A percentile compares a stretch with the other conserved stretches of the same genome.
These are phyloP conservation scores for Hypocryptadius cinnamomeus DNA, from an alignment of 2,113 vertebrate species.

Conservation along the genomic window DNA sequence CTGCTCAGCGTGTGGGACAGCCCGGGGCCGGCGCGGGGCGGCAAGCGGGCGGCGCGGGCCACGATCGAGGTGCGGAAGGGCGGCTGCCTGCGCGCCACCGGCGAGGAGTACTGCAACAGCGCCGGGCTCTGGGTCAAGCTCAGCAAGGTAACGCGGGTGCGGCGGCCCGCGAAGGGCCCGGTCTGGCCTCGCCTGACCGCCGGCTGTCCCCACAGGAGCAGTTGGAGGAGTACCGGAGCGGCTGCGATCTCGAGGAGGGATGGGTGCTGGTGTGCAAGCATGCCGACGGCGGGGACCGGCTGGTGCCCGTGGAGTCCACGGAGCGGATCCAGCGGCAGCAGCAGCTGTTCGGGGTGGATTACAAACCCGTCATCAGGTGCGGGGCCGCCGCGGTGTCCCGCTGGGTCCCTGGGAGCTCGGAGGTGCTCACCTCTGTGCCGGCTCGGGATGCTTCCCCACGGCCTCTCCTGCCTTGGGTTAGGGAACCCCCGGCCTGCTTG, in stretches of 20 bases:
- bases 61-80: slow-evolving; percentile 83
- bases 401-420: not conserved
- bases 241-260: slow-evolving; percentile 85
- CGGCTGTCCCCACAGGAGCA: slow-evolving; percentile 77
- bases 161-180: not conserved
- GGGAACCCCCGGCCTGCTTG: not conserved
- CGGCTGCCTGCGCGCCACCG: slow-evolving; percentile 87
- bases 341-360: slow-evolving; percentile 91
- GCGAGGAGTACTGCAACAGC: slow-evolving; percentile 91
- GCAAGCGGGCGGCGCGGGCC: slow-evolving; percentile 74
- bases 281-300: slow-evolving; percentile 86
- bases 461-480: not conserved
- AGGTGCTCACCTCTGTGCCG: rapidly evolving
- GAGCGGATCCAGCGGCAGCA: slow-evolving; percentile 86
- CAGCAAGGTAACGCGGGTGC: slow-evolving; percentile 70
- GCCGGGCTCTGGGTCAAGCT: slow-evolving; percentile 93
- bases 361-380: slow-evolving; percentile 85
- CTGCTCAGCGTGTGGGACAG: slow-evolving; percentile 68
- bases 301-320: slow-evolving; percentile 88
- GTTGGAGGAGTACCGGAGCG: slow-evolving; percentile 82
- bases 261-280: slow-evolving; percentile 94
- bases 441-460: not conserved
- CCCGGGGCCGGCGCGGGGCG: slow-evolving; percentile 69
- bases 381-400: not conserved
- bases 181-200: not conserved